Base-by-base conservation (phyloP, 2,888 invertebrate genomes). In the Microctonus brassicae region DNA sequence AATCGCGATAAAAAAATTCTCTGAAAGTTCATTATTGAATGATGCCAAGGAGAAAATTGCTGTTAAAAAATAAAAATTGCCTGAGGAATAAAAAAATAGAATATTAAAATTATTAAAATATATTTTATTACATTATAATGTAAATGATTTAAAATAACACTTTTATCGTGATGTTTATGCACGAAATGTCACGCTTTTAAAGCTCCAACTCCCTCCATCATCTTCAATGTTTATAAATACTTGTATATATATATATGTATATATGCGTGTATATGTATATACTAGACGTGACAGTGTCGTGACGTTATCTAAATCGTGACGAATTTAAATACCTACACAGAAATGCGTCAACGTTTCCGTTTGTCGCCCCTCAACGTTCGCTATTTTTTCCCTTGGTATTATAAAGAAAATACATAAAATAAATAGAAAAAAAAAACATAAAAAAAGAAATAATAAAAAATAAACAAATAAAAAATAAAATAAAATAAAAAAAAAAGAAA, bases 291-390 rank as follows among this genome's bases (percentile, higher is more conserved):
- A 66, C 34, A 66, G 24, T 36, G n/a, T 58, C 36, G 36, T 24
- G 57, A 57, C 57, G 66, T 66, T 66, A 66, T 66, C 66, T 39
- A 55, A 55, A 66, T 57, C 39, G 57, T 57, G 66, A 66, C 57
- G 57, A 26, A 39, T 57, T 39, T 66, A 66, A 57, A 66, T 39
- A 66, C 39, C 26, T 22, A 66, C 57, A 34, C 39, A 11, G 2
- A 17, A 57, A 20, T 17, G 24, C 42, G 52, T 64, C 52, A 47
- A 20, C 26, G n/a, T 33, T 58, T 58, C n/a, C 33, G 26, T 55
- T 55, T 39, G 42, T 62, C 62, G 39, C 42, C n/a, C 9, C 4
- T 24, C 7, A 13, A 7, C 52, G 6, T 52, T 34, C 17, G 10
- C 9, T 20, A 7, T 52, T 64, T 11, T 13, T 17, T 26, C 17